Evolutionary conservation across 2,888 invertebrate species (phyloP).

Genomic region (Folsomia candida): DNA sequence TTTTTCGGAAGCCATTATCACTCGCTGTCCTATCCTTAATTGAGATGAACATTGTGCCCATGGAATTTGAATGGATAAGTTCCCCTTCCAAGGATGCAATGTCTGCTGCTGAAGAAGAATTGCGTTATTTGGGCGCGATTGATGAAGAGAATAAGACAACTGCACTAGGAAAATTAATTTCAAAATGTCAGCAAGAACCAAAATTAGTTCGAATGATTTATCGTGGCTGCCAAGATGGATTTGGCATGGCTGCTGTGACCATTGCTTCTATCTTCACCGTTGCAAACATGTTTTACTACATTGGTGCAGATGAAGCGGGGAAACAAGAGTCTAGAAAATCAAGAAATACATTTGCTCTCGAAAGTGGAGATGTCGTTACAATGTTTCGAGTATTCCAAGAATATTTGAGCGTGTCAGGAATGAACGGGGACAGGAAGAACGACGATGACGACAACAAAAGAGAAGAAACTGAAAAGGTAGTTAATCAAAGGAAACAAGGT

Average conservation of each 20-base stretch:
- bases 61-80: constrained; percentile 53
- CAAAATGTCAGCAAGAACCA: constrained; percentile 15
- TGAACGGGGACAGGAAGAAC: constrained; percentile 52
- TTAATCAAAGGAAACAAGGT: constrained; percentile 53
- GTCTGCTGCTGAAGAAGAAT: constrained; percentile 48
- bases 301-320: too few species aligned
- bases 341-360: neutral
- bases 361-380: constrained; percentile 28
- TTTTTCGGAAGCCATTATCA: constrained; percentile 47
- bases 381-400: constrained; percentile 50
- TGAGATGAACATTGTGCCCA: constrained; percentile 47
- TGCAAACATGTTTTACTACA: constrained; percentile 52
- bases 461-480: constrained; percentile 38
- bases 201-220: constrained; percentile 20
- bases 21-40: constrained; percentile 23
- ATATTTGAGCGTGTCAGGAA: neutral
- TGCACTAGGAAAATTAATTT: constrained; percentile 10
- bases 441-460: neutral
- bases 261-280: constrained; percentile 52
- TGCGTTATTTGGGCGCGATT: constrained; percentile 52
- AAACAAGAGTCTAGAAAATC: too few species aligned
- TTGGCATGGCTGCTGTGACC: constrained; percentile 51
- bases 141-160: constrained; percentile 27
- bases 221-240: constrained; percentile 8
- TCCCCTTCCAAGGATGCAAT: constrained; percentile 50